Percentiles rank a stretch among this genome's conserved stretches.
phyloP scores from a whole-genome alignment of 64 coral and sea anemone genomes.

The Hydrozoanthus tunicans region DNA sequence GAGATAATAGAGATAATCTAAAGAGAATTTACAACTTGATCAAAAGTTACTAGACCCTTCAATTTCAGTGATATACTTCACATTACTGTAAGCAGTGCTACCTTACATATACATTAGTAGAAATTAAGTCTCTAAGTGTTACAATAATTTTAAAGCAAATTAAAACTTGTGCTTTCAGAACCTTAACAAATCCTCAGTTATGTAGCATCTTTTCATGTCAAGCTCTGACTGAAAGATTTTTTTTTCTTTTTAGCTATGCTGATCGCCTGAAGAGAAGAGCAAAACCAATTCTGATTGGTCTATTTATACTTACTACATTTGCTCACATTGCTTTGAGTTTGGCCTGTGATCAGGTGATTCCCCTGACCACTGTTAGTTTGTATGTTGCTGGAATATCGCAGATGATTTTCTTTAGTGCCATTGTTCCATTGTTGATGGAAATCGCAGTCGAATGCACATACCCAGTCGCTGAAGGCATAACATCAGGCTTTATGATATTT shows the following conservation, averaged over 20 bases:
- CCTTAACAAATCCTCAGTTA: background rate
- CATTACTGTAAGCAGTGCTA: no score
- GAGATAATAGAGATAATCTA: no score
- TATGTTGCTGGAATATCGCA: slow-evolving; percentile 70
- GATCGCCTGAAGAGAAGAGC: slow-evolving; percentile 79
- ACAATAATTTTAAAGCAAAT: no score
- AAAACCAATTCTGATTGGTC: slow-evolving; percentile 66
- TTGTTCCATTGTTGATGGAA: slow-evolving; percentile 84
- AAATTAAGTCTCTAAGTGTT: no score
- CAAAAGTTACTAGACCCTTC: no score
- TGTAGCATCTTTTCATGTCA: background rate
- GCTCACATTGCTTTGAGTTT: slow-evolving; percentile 72
- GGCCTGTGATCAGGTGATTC: slow-evolving; percentile 75
- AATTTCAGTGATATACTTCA: no score
- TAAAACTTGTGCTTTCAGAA: no score
- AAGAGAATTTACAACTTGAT: no score
- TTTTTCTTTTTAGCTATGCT: slow-evolving; percentile 57
- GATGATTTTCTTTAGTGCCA: slow-evolving; percentile 75
- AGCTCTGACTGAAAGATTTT: background rate
- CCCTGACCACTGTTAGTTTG: slow-evolving; percentile 58
- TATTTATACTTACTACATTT: slow-evolving; percentile 63
- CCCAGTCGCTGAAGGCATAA: slow-evolving; percentile 90
- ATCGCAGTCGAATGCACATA: slow-evolving; percentile 83
- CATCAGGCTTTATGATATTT: slow-evolving; percentile 83
- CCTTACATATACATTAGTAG: no score